Conservation (phyloP, 2,888 invertebrate genomes). For the Parascotia fuliginaria region DNA sequence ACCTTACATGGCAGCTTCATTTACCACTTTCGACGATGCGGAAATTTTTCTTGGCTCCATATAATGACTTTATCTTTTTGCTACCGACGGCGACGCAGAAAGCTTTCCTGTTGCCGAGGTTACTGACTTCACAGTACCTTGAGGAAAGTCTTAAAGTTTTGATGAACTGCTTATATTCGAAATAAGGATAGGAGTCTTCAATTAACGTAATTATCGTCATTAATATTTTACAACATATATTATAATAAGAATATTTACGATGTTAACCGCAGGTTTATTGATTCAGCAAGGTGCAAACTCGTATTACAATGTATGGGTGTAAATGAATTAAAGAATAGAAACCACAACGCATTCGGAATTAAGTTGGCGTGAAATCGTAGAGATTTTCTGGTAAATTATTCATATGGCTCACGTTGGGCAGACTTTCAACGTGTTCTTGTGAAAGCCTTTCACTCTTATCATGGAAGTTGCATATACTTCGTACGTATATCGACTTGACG, state of each 20-base stretch:
- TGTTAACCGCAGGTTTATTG: conserved; percentile 41
- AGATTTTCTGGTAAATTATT: conserved; percentile 86
- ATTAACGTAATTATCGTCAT: neutral
- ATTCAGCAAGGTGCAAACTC: conserved; percentile 57
- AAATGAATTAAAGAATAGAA: conserved; percentile 82
- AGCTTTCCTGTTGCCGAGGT: conserved; percentile 47
- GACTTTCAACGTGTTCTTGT: conserved; percentile 80
- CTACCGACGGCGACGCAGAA: conserved; percentile 36
- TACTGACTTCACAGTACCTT: conserved; percentile 55
- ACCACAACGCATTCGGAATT: conserved; percentile 81
- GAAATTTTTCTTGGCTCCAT: conserved; percentile 27
- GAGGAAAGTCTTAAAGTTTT: conserved; percentile 30
- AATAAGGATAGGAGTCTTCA: neutral
- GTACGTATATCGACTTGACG: conserved; percentile 19
- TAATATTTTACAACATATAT: conserved; percentile 16
- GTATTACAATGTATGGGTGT: conserved; percentile 67
- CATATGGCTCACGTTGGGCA: conserved; percentile 79
- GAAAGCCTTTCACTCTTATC: conserved; percentile 85
- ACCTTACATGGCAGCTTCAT: conserved; percentile 23
- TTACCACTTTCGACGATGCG: conserved; percentile 22
- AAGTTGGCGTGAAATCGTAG: conserved; percentile 83
- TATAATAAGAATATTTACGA: conserved; percentile 23
- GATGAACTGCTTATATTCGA: neutral
- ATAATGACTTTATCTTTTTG: conserved; percentile 32
- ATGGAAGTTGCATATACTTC: conserved; percentile 56